Conservation (phyloP, 2,113 vertebrate genomes). For the Crocuta crocuta region DNA sequence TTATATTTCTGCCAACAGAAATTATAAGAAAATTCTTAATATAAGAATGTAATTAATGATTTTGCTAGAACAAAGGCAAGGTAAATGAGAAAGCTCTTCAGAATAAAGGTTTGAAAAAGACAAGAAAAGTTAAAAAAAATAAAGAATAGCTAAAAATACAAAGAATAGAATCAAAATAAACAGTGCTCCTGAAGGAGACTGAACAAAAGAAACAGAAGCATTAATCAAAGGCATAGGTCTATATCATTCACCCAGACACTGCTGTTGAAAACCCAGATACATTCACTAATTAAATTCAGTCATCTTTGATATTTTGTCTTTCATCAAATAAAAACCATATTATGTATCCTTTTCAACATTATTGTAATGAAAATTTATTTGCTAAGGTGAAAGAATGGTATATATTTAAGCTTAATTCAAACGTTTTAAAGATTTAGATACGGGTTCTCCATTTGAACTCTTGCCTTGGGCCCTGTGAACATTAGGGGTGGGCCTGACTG, state of each 20-base stretch:
- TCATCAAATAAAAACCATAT: background rate
- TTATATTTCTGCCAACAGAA: slow-evolving; percentile 28
- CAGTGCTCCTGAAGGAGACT: background rate
- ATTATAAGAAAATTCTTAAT: slow-evolving; percentile 43
- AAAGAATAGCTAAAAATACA: slow-evolving; percentile 5
- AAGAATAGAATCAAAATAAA: slow-evolving; percentile 25
- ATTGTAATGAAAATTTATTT: slow-evolving; percentile 40
- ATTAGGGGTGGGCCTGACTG: background rate
- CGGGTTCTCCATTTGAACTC: slow-evolving; percentile 6
- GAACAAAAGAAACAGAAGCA: slow-evolving; percentile 3
- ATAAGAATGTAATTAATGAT: slow-evolving; percentile 31
- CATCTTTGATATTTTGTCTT: background rate
- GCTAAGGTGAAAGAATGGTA: background rate
- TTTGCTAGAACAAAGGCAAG: slow-evolving; percentile 44
- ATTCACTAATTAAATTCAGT: background rate
- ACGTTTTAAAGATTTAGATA: slow-evolving; percentile 33
- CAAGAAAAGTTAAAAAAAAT: background rate
- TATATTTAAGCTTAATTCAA: slow-evolving; percentile 21
- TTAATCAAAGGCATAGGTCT: slow-evolving; percentile 16
- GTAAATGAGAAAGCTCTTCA: slow-evolving; percentile 16
- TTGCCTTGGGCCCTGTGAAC: background rate
- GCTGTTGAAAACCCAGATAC: background rate
- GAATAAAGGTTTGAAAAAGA: slow-evolving; percentile 47
- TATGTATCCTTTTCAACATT: background rate
- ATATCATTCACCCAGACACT: background rate